Evolutionary conservation across 2,113 vertebrate genomes (phyloP).

Genomic region (Mus spicilegus): DNA sequence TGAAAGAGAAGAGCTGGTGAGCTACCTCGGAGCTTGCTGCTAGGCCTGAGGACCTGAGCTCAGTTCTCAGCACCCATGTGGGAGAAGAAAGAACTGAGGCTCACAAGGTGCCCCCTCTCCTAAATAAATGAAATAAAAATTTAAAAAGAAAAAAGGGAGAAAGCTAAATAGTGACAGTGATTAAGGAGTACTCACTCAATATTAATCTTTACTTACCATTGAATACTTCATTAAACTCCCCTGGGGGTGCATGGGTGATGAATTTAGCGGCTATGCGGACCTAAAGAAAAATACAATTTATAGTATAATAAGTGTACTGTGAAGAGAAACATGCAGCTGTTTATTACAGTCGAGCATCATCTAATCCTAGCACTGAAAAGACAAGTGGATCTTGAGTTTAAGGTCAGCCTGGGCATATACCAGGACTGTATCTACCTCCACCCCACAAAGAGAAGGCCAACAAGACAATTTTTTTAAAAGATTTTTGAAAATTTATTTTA

Average conservation of each 20-base stretch:
- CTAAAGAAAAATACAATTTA: conserved; percentile 83
- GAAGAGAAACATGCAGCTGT: conserved; percentile 47
- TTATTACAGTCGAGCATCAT: background rate
- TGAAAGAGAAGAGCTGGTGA: background rate
- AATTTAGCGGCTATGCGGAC: conserved; percentile 96
- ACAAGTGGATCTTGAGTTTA: background rate
- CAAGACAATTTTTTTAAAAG: background rate
- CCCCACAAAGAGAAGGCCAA: background rate
- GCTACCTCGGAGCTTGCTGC: background rate
- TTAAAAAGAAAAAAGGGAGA: background rate
- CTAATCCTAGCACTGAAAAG: background rate
- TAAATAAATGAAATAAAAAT: background rate
- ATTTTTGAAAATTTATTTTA: no score
- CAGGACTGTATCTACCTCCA: background rate
- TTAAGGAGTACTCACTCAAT: conserved; percentile 24
- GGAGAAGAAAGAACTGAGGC: background rate
- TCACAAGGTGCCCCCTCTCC: background rate
- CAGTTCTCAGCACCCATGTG: background rate
- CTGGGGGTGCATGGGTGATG: conserved; percentile 96
- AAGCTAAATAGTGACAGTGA: background rate
- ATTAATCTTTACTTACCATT: conserved; percentile 90
- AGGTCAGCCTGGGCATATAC: background rate
- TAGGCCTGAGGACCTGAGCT: background rate
- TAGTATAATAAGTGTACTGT: background rate
- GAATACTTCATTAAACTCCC: conserved; percentile 98